Base-by-base conservation (phyloP, 2,113 vertebrate genomes). In the Tauraco erythrolophus region DNA sequence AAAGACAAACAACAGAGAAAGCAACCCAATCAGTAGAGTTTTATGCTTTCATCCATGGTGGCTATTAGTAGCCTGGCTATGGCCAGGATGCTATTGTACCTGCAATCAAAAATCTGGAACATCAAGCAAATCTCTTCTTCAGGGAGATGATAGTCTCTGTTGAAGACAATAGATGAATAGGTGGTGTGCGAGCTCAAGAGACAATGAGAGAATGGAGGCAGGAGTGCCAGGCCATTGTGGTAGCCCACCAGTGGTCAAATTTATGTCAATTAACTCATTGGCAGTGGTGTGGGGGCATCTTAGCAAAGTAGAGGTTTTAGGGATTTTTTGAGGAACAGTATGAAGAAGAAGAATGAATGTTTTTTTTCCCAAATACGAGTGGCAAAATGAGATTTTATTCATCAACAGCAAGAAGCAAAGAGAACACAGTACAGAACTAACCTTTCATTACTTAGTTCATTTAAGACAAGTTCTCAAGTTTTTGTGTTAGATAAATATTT, bases 381-480 rank as follows among this genome's bases (percentile, higher is more conserved):
- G 35, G n/a, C 41, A 93, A 92, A 85, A 80, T 61, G 10, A 65
- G 50, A 41, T 91, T 77, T 82, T 92, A 43, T 77, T 84, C 27
- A 68, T 64, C 31, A 91, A 45, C 13, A 60, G 22, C 43, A 84
- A 85, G 60, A 94, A 82, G 27, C 8, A 62, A 85, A 92, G 33
- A 31, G 31, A 74, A 39, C 13, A 7, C 37, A 50, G 43, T 24
- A 64, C 60, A 72, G 39, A 75, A 45, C 39, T 72, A 91, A 68
- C 31, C 45, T 81, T 88, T 91, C 66, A 88, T 83, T 88, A 68
- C 61, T 94, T 95, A 72, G 97, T 97, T 94, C 95, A 96, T 94
- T 94, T 82, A 90, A 96, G 92, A 88, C 53, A 9, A 95, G 79
- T 83, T 78, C 69, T 78, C 48, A 92, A 87, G 62, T 66, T 92